Conservation (phyloP, 2,113 vertebrate genomes). For the Carassius carassius region DNA sequence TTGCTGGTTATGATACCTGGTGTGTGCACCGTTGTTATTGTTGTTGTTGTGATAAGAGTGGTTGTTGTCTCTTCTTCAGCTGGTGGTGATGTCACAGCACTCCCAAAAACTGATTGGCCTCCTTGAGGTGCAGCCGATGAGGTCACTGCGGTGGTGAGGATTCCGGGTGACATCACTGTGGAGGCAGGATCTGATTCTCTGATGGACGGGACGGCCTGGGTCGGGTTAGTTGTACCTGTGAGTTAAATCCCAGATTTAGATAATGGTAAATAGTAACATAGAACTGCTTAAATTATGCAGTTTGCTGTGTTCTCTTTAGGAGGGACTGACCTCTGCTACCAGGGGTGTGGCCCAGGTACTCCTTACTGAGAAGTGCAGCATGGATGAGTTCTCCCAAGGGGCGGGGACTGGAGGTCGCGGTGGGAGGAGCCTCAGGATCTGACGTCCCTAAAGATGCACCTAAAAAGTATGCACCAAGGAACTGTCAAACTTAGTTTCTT, state of each 20-base stretch:
- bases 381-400: constrained; percentile 81
- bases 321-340: constrained; percentile 73
- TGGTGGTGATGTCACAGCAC: constrained; percentile 71
- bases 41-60: constrained; percentile 90
- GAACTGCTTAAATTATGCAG: neutral
- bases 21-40: constrained; percentile 88
- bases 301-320: neutral
- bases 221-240: constrained; percentile 77
- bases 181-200: constrained; percentile 64
- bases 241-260: constrained; percentile 2
- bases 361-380: constrained; percentile 82
- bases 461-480: constrained; percentile 52
- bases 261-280: neutral
- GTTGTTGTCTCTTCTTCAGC: constrained; percentile 88
- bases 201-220: constrained; percentile 71
- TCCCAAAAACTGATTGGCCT: constrained; percentile 62
- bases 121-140: constrained; percentile 67
- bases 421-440: constrained; percentile 65
- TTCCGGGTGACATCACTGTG: constrained; percentile 74
- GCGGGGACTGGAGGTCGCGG: constrained; percentile 68
- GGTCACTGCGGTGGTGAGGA: constrained; percentile 77
- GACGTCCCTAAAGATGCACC: constrained; percentile 78
- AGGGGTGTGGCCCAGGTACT: constrained; percentile 76
- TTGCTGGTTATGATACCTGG: constrained; percentile 74
- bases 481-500: neutral